A percentile compares a stretch with the other conserved stretches of the same genome.
Conservation (phyloP, 2,888 invertebrate genomes). For the Acanthosepion pharaonis region DNA sequence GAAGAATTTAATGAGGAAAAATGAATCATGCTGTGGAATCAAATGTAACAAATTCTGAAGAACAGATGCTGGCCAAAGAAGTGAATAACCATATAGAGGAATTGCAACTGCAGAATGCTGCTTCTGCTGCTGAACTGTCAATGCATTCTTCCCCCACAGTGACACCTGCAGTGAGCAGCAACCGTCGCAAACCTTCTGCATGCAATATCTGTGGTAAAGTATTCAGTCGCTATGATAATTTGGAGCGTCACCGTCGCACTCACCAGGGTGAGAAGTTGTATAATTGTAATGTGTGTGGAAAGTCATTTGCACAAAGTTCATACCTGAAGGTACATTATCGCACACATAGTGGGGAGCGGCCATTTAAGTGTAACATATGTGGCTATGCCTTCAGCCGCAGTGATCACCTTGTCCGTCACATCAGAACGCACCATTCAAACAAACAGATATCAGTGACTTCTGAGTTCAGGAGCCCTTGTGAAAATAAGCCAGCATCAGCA, state of each 20-base stretch:
- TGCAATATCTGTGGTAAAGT: constrained; percentile 42
- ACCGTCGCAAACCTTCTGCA: not conserved
- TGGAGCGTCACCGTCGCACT: constrained; percentile 40
- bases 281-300: not conserved
- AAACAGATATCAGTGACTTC: not conserved
- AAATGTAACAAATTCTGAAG: not conserved
- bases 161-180: not conserved
- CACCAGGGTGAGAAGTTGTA: constrained; percentile 41
- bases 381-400: constrained; percentile 44
- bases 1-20: not conserved
- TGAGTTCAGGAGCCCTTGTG: not conserved
- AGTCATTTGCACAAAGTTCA: constrained; percentile 37
- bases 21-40: not conserved
- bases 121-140: not conserved
- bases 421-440: constrained; percentile 36
- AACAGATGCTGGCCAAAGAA: not conserved
- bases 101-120: not conserved
- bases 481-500: not conserved
- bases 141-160: not conserved
- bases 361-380: constrained; percentile 39
- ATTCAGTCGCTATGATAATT: constrained; percentile 40
- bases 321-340: constrained; percentile 35
- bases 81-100: not conserved
- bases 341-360: constrained; percentile 25
- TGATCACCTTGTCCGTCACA: constrained; percentile 43